Conservation (phyloP, 2,888 invertebrate species). For the Argyra leucocephala region DNA sequence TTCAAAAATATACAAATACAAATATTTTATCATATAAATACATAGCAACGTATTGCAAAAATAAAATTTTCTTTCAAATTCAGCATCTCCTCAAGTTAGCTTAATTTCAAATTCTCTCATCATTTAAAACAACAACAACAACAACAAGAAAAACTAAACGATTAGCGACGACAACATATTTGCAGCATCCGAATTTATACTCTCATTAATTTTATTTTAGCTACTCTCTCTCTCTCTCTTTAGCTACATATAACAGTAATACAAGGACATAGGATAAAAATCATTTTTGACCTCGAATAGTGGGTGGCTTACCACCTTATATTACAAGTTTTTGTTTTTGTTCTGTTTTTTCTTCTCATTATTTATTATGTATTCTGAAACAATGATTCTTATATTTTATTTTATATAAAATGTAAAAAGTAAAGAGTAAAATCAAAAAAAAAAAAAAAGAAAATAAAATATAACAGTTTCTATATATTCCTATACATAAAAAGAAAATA, state of each 20-base stretch:
- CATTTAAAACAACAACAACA: not conserved
- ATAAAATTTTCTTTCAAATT: too few species aligned
- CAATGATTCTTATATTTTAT: not conserved
- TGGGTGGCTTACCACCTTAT: constrained; percentile 2
- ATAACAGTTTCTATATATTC: not conserved
- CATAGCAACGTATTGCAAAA: too few species aligned
- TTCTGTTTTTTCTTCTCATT: not conserved
- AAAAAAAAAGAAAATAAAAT: not conserved
- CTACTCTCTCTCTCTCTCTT: not conserved
- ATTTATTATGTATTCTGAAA: not conserved
- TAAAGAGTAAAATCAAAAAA: too few species aligned
- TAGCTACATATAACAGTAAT: not conserved
- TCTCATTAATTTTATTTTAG: not conserved
- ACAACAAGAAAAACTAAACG: not conserved
- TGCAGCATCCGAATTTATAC: not conserved
- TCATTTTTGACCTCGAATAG: constrained; percentile 1
- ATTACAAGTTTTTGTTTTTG: not conserved
- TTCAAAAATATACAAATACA: not conserved
- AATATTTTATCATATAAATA: too few species aligned
- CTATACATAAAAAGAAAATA: too few species aligned
- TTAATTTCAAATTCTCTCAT: not conserved
- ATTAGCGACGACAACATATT: not conserved
- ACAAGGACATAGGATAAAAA: not conserved
- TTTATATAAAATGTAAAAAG: not conserved
- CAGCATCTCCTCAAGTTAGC: not conserved